Conservation (phyloP, 2,888 invertebrate species). For the Drosophila austrosaltans region DNA sequence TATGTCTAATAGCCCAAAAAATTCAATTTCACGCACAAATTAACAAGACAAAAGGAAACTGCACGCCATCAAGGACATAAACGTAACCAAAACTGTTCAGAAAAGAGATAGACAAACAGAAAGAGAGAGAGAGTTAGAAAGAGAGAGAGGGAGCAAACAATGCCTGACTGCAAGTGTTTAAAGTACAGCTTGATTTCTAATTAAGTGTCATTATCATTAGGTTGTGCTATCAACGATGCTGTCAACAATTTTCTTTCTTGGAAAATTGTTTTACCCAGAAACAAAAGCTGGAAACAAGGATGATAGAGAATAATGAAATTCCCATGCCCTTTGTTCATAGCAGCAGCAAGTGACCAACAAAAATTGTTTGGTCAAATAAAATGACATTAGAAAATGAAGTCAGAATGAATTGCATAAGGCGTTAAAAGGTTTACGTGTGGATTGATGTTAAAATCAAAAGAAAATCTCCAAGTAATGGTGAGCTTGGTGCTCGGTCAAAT, state of each 20-base stretch:
- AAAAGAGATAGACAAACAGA: neutral
- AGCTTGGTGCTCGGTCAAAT: neutral
- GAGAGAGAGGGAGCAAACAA: neutral
- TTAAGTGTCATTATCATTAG: conserved; percentile 60
- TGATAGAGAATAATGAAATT: neutral
- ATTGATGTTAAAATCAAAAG: no score
- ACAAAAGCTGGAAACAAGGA: neutral
- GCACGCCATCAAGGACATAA: neutral
- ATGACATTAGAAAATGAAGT: neutral
- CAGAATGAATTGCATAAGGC: neutral
- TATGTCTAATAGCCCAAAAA: conserved; percentile 26
- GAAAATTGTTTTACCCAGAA: conserved; percentile 28
- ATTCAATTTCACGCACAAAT: conserved; percentile 63
- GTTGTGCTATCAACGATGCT: conserved; percentile 11
- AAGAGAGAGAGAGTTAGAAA: neutral
- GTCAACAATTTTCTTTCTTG: conserved; percentile 15
- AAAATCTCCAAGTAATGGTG: neutral
- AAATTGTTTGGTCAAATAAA: neutral
- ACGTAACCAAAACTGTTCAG: neutral
- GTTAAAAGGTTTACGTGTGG: neutral
- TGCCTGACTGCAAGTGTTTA: conserved; percentile 45
- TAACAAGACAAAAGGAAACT: neutral
- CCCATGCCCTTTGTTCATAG: neutral
- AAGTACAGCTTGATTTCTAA: conserved; percentile 60
- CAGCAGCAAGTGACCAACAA: neutral